Conservation (phyloP, 2,888 invertebrate species). For the Pyrrhia umbra region DNA sequence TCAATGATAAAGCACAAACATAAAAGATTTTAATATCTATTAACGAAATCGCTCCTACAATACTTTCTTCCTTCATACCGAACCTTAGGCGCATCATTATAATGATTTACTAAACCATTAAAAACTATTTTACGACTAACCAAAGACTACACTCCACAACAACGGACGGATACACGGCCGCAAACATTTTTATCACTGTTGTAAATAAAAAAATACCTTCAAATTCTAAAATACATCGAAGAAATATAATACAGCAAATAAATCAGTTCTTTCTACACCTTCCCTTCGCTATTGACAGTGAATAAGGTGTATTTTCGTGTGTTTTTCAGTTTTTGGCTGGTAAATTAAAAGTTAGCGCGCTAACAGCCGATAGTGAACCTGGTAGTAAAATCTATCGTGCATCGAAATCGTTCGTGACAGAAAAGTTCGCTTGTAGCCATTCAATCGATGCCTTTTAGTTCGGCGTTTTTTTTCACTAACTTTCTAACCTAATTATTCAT, state of each 20-base stretch:
- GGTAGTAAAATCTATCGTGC: constrained; percentile 87
- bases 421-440: constrained; percentile 75
- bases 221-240: constrained; percentile 79
- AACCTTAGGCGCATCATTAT: constrained; percentile 61
- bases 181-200: constrained; percentile 87
- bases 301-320: constrained; percentile 65
- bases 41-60: constrained; percentile 58
- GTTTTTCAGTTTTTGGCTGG: constrained; percentile 31
- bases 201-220: constrained; percentile 81
- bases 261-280: constrained; percentile 51
- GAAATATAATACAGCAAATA: constrained; percentile 65
- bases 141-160: constrained; percentile 74
- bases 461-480: constrained; percentile 67
- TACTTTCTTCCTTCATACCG: constrained; percentile 56
- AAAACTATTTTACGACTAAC: constrained; percentile 67
- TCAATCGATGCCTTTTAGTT: constrained; percentile 83
- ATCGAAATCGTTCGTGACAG: constrained; percentile 83
- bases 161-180: constrained; percentile 81
- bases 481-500: constrained; percentile 82
- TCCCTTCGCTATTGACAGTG: constrained; percentile 49
- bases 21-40: constrained; percentile 63
- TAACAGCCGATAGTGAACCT: constrained; percentile 75
- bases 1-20: constrained; percentile 56
- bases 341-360: constrained; percentile 60
- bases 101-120: constrained; percentile 66